phyloP scores from a whole-genome alignment of 1,140 invertebrate species.

The Hypothenemus hampei region DNA sequence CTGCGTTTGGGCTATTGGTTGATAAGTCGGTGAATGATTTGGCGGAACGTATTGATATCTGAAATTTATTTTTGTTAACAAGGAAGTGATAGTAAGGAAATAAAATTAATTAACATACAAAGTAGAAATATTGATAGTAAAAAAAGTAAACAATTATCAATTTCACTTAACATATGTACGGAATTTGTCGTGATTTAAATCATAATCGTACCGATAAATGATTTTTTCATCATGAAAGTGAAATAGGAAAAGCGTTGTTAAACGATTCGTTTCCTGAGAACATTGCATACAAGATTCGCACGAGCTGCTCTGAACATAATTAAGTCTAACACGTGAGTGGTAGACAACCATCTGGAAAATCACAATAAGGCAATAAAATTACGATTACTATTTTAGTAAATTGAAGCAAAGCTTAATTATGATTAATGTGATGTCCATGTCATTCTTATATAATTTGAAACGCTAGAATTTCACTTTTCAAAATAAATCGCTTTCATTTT shows the following conservation, averaged over 20 bases:
- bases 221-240: background rate
- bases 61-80: background rate
- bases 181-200: too few species aligned
- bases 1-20: background rate
- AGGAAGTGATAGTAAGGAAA: background rate
- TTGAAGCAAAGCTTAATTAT: too few species aligned
- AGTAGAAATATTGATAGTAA: background rate
- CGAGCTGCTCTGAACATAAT: background rate
- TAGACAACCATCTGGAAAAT: conserved; percentile 2
- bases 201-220: too few species aligned
- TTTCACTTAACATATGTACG: too few species aligned
- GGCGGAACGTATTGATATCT: conserved; percentile 23
- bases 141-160: too few species aligned
- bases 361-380: too few species aligned
- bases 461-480: too few species aligned
- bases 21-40: conserved; percentile 15
- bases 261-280: background rate
- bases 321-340: background rate
- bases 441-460: too few species aligned
- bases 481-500: too few species aligned
- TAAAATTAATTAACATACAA: too few species aligned
- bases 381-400: too few species aligned
- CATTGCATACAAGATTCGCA: background rate
- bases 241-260: background rate
- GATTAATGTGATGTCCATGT: too few species aligned